A percentile compares a stretch with the other conserved stretches of the same genome.
Evolutionary conservation across 2,888 invertebrate species (phyloP).

Genomic region (Limnephilus rhombicus): DNA sequence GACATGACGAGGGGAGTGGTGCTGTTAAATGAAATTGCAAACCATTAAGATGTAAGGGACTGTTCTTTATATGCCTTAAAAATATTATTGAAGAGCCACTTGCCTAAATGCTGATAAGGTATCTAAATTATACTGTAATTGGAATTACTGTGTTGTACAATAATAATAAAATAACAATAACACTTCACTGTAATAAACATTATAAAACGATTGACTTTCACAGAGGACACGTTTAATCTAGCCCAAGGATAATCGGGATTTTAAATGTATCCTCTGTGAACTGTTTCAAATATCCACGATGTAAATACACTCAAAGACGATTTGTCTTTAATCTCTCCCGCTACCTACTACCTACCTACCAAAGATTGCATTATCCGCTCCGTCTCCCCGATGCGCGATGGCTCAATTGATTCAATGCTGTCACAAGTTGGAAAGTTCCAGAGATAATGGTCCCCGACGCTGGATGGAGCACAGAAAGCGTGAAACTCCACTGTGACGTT

Average conservation of each 20-base stretch:
- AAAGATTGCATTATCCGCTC: background rate
- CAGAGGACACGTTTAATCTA: background rate
- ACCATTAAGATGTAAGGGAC: too few species aligned
- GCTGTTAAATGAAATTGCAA: too few species aligned
- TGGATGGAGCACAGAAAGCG: background rate
- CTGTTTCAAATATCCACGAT: background rate
- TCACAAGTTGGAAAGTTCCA: background rate
- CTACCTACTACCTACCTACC: background rate
- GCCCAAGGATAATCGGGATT: background rate
- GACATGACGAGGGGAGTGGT: too few species aligned
- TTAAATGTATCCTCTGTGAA: background rate
- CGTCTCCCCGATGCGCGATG: background rate
- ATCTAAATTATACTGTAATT: too few species aligned
- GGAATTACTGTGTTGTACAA: too few species aligned
- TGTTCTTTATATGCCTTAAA: too few species aligned
- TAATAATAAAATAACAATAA: too few species aligned
- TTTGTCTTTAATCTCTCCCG: background rate
- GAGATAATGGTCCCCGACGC: background rate
- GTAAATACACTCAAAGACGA: background rate
- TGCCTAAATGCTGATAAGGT: too few species aligned
- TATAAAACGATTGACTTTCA: background rate
- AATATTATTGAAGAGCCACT: too few species aligned
- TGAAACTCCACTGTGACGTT: slow-evolving; percentile 3
- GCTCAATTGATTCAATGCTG: slow-evolving; percentile 29
- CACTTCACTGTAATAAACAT: too few species aligned